Evolutionary conservation across 1,140 invertebrate species (phyloP), one percentile per base, ranked within the genome.

Genomic region (Formica exsecta): DNA sequence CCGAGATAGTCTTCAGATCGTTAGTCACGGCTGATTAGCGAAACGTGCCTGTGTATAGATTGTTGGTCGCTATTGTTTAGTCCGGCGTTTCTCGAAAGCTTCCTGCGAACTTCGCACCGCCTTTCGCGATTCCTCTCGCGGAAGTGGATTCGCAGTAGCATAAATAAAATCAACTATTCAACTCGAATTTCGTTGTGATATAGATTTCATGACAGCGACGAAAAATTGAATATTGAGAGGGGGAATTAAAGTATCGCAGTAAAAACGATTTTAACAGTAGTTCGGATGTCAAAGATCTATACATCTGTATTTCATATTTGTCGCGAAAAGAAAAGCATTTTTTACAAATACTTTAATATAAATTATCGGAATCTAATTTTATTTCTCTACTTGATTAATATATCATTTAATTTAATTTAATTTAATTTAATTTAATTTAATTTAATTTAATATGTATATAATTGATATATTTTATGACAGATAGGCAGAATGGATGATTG

Each of bases 21-120:
- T 92, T 91, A 87, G 86, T 71, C 77, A 87, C 74, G 87, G 70
- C 62, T 87, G 86, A 92, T 92, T 89, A 87, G 64, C 54, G 66
- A 79, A 89, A 92, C 92, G 92, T 93, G 92, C 88, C 62, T 51
- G 48, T 80, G 92, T 91, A 92, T 92, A 92, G 64, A 79, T 83
- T 36, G 41, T 62, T 38, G 25, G 54, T 59, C 68, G 41, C 70
- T 77, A 89, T 89, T 90, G 87, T 90, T 86, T 75, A 32, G 22
- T 36, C 57, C 51, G 16, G 51, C 51, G 44, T 59, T 77, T 62
- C 32, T 62, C n/a, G 22, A 75, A 83, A 87, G 66, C 64, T 65
- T 54, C 81, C 62, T 65, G 16, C 59, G 0, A 19, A 48, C 19
- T 48, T 74, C 2, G 44, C 48, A 6, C 54, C 16, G n/a, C 36